Base-by-base conservation (phyloP, 1,140 invertebrate genomes). In the Pachypeltis micranthus region DNA sequence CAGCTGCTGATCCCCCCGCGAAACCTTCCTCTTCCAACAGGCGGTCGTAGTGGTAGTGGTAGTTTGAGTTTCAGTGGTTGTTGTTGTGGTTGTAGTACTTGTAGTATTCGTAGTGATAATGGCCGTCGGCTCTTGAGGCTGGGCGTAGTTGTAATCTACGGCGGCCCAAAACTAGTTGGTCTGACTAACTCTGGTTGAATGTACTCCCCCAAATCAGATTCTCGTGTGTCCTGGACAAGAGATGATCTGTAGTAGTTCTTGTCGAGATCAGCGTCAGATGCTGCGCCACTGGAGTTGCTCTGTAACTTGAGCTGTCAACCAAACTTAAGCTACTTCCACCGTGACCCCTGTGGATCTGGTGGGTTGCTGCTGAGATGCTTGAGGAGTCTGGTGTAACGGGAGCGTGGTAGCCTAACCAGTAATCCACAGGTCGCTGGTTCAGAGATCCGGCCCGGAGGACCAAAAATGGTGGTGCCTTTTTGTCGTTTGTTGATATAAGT, bases 291-390 rank as follows among this genome's bases (percentile, higher is more conserved):
- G n/a, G 71, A 66, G 58, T 88, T 0, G 86, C 87, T 64, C 87
- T 84, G 73, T 90, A 90, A 61, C 83, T 87, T 60, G 82, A 84
- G 65, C 85, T 85, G 71, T 91, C 87, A 0, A 90, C 85, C 16
- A 89, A 73, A 67, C 82, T 85, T 21, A 86, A 85, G 62, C 87
- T 77, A 61, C 82, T 76, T 2, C n/a, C n/a, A n/a, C n/a, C n/a
- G n/a, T n/a, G n/a, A n/a, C n/a, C n/a, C n/a, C n/a, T n/a, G n/a
- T n/a, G n/a, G n/a, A n/a, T n/a, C n/a, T n/a, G n/a, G n/a, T n/a
- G n/a, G n/a, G n/a, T n/a, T n/a, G n/a, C n/a, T n/a, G n/a, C n/a
- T n/a, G n/a, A n/a, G n/a, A n/a, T n/a, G n/a, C n/a, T n/a, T n/a
- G n/a, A n/a, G n/a, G n/a, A n/a, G n/a, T n/a, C n/a, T n/a, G n/a